phyloP scores from a whole-genome alignment of 2,888 invertebrate species.

The Hemaris fuciformis region DNA sequence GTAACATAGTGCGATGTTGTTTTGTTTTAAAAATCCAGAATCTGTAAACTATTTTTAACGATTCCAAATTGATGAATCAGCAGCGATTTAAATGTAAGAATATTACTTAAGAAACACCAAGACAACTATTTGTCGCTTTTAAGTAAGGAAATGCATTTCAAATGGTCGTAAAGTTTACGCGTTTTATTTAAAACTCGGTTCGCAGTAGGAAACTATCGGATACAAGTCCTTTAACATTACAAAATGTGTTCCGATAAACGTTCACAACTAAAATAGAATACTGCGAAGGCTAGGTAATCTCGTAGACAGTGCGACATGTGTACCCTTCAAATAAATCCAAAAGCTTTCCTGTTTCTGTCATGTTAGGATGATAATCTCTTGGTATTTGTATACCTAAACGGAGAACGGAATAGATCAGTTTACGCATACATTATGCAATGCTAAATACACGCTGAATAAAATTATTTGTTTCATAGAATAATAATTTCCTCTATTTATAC shows the following conservation, averaged over 20 bases:
- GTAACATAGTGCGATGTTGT: too few species aligned
- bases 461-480: too few species aligned
- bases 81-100: background rate
- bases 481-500: too few species aligned
- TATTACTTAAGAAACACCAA: background rate
- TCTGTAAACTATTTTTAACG: background rate
- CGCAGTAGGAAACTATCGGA: background rate
- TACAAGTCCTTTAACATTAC: background rate
- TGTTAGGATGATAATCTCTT: background rate
- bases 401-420: too few species aligned
- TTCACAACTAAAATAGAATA: slow-evolving; percentile 2
- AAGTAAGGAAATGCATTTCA: background rate
- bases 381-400: too few species aligned
- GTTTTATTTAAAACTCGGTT: background rate
- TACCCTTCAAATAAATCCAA: background rate
- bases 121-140: background rate
- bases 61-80: background rate
- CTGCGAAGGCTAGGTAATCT: background rate
- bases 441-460: too few species aligned
- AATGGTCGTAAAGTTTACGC: background rate
- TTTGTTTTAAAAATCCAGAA: too few species aligned
- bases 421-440: too few species aligned
- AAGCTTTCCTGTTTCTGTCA: background rate
- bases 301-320: background rate
- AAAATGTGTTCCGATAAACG: slow-evolving; percentile 5